A percentile compares a stretch with the other conserved stretches of the same genome.
phyloP scores from a whole-genome alignment of 2,888 invertebrate genomes.

The Prionchulus punctatus region DNA sequence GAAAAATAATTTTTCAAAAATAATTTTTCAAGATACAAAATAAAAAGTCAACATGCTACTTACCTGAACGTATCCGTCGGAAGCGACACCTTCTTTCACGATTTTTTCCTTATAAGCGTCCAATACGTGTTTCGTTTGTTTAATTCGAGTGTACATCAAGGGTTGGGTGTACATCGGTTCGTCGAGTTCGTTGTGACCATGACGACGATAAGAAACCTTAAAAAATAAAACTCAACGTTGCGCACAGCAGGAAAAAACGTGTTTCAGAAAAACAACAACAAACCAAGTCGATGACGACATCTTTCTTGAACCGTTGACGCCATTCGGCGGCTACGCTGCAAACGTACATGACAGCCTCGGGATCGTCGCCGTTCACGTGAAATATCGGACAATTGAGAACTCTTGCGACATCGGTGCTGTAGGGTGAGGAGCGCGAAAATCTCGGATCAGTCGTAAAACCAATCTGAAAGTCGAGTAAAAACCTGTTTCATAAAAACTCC shows the following conservation, averaged over 20 bases:
- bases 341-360: constrained; percentile 75
- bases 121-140: constrained; percentile 57
- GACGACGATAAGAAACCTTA: constrained; percentile 67
- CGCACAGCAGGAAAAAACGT: too few relatives aligned
- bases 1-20: constrained; percentile 12
- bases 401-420: constrained; percentile 79
- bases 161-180: constrained; percentile 97
- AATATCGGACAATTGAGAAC: constrained; percentile 83
- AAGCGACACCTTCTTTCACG: constrained; percentile 58
- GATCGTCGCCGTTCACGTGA: constrained; percentile 83
- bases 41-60: too few relatives aligned
- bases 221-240: constrained; percentile 10
- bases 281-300: constrained; percentile 74
- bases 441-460: constrained; percentile 87
- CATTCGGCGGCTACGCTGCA: constrained; percentile 80
- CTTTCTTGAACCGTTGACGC: constrained; percentile 82
- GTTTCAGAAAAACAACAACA: too few relatives aligned
- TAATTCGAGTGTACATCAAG: constrained; percentile 82
- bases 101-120: constrained; percentile 68
- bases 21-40: too few relatives aligned
- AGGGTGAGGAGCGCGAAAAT: constrained; percentile 66
- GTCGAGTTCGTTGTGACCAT: constrained; percentile 92
- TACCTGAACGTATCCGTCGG: too few relatives aligned
- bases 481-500: too few relatives aligned
- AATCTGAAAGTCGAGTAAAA: constrained; percentile 39